Conservation (phyloP, 92 coral and sea anemone genomes). For the Zoanthus gigantus region DNA sequence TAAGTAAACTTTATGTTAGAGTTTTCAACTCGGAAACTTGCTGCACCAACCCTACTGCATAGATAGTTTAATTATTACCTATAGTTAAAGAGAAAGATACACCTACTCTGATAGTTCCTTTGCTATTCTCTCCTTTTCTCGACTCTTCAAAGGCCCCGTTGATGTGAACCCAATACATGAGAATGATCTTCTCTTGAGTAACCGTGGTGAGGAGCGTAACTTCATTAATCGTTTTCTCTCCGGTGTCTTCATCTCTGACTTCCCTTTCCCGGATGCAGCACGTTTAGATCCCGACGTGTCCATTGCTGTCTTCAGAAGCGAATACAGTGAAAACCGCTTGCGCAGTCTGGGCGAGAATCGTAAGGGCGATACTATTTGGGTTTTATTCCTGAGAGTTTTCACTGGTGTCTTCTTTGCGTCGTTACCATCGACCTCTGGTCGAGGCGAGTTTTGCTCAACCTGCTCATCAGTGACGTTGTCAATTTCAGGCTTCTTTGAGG, state of each 20-base stretch:
- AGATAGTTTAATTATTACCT: no score
- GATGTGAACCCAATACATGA: constrained; percentile 82
- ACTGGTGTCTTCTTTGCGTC: constrained; percentile 3
- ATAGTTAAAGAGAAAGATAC: not conserved
- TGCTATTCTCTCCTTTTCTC: not conserved
- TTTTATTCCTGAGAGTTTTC: constrained; percentile 14
- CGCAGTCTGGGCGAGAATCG: constrained; percentile 77
- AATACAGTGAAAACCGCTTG: constrained; percentile 77
- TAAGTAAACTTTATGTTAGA: no score
- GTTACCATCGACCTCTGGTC: not conserved
- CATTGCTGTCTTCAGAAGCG: constrained; percentile 61
- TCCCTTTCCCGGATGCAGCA: not conserved
- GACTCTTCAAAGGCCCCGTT: constrained; percentile 50
- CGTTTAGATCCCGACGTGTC: constrained; percentile 15
- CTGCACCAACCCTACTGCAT: no score
- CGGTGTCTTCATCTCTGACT: constrained; percentile 45
- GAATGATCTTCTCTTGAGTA: constrained; percentile 78
- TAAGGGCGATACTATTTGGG: constrained; percentile 62
- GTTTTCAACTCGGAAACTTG: no score
- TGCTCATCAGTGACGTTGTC: not conserved
- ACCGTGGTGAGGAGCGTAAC: constrained; percentile 80
- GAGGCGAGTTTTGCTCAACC: not conserved
- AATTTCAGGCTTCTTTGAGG: constrained; percentile 50
- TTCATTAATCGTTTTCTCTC: constrained; percentile 34
- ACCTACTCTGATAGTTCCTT: not conserved